Evolutionary conservation across 1,140 invertebrate genomes (phyloP).

Genomic region (Branchinecta lynchi): DNA sequence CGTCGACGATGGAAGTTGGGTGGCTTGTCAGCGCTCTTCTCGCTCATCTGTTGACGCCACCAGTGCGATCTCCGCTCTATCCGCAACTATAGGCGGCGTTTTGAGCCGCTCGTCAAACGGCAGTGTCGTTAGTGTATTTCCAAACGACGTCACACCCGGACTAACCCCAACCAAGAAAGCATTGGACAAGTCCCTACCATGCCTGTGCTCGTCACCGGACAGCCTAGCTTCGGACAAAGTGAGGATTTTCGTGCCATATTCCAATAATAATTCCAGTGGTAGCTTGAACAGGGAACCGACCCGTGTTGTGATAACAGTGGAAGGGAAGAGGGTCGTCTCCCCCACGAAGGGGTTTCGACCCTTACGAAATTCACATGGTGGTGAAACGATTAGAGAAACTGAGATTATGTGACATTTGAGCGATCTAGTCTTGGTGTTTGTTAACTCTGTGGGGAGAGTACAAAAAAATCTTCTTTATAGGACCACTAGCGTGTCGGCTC

Average conservation of each 20-base stretch:
- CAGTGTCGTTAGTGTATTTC: slow-evolving; percentile 38
- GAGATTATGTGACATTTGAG: neutral
- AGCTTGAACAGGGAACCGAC: slow-evolving; percentile 38
- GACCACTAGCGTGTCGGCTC: no score
- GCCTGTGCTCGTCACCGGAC: slow-evolving; percentile 7
- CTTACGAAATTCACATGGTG: neutral
- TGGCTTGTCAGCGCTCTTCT: slow-evolving; percentile 40
- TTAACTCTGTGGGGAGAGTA: no score
- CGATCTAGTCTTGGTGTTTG: neutral
- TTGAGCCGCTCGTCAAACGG: slow-evolving; percentile 49
- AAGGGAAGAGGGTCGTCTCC: slow-evolving; percentile 37
- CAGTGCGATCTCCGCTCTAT: slow-evolving; percentile 62
- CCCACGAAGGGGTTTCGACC: neutral
- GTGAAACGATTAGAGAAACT: neutral
- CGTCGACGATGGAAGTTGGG: slow-evolving; percentile 47
- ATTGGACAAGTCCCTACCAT: neutral
- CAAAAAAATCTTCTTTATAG: no score
- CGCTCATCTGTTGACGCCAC: slow-evolving; percentile 60
- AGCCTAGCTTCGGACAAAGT: slow-evolving; percentile 39
- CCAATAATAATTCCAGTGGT: slow-evolving; percentile 19
- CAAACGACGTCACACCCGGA: neutral
- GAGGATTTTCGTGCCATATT: slow-evolving; percentile 57
- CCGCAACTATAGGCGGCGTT: slow-evolving; percentile 59
- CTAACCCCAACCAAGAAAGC: neutral
- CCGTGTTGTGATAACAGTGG: slow-evolving; percentile 46